phyloP scores from a whole-genome alignment of 2,113 vertebrate species.

The Tautogolabrus adspersus region DNA sequence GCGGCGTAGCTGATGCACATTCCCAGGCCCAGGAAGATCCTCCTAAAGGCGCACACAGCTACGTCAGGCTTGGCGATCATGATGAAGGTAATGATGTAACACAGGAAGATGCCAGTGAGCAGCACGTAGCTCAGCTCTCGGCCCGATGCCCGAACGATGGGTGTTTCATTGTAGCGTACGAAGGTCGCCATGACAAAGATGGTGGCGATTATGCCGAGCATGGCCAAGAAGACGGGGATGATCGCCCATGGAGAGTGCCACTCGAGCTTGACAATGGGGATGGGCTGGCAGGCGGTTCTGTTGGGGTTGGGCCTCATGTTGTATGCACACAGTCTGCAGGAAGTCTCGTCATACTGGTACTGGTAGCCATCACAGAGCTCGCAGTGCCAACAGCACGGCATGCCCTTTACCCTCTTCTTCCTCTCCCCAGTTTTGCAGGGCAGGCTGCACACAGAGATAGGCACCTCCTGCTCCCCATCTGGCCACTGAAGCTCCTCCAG shows the following conservation, averaged over 20 bases:
- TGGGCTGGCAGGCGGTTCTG: constrained; percentile 79
- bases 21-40: constrained; percentile 82
- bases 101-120: constrained; percentile 81
- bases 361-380: constrained; percentile 81
- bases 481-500: constrained; percentile 82
- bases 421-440: constrained; percentile 80
- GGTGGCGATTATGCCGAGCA: constrained; percentile 81
- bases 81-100: constrained; percentile 83
- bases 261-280: constrained; percentile 80
- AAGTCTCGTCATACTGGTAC: constrained; percentile 80
- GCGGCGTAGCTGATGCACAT: constrained; percentile 84
- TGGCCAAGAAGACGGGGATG: constrained; percentile 80
- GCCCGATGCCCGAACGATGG: constrained; percentile 79
- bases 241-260: constrained; percentile 82
- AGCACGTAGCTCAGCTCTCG: constrained; percentile 82
- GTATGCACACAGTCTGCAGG: constrained; percentile 78
- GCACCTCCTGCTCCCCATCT: constrained; percentile 78
- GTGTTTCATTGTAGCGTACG: constrained; percentile 79
- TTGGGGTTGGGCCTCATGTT: constrained; percentile 80
- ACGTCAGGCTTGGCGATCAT: constrained; percentile 81
- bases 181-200: constrained; percentile 82
- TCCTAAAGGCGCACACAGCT: constrained; percentile 79
- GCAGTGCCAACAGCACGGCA: constrained; percentile 83
- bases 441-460: constrained; percentile 80
- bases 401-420: constrained; percentile 82